Conservation (phyloP, 92 coral and sea anemone genomes). For the Epizoanthus fatuus region DNA sequence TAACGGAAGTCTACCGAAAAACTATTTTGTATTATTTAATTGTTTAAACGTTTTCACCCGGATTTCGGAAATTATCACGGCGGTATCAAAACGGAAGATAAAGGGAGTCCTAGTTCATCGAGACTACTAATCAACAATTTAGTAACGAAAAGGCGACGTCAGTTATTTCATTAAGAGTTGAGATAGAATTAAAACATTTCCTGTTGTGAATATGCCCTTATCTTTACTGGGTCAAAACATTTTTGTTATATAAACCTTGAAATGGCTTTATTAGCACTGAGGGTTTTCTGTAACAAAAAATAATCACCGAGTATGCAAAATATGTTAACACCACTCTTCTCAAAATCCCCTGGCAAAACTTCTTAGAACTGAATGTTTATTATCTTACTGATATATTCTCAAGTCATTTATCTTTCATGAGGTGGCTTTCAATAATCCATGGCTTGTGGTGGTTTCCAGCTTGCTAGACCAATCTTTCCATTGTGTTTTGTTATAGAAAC, state of each 20-base stretch:
- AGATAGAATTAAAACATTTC: not conserved
- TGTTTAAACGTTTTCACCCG: no score
- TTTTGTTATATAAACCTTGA: not conserved
- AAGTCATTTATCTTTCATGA: slow-evolving; percentile 42
- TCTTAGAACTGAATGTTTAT: not conserved
- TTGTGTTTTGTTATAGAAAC: slow-evolving; percentile 27
- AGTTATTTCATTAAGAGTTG: not conserved
- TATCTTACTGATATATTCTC: not conserved
- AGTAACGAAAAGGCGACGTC: not conserved
- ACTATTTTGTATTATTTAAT: no score
- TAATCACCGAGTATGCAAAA: not conserved
- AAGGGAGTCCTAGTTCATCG: not conserved
- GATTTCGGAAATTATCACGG: not conserved
- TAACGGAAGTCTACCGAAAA: no score
- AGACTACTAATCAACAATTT: not conserved
- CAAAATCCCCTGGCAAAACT: not conserved
- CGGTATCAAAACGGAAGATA: not conserved
- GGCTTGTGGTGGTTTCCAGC: not conserved
- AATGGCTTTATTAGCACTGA: not conserved
- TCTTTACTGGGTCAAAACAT: not conserved
- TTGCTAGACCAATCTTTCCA: slow-evolving; percentile 22
- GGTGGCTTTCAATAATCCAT: slow-evolving; percentile 10
- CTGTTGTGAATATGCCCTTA: slow-evolving; percentile 5
- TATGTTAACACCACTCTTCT: not conserved
- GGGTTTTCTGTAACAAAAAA: not conserved